Percentiles rank a stretch among this genome's conserved stretches.
phyloP scores from a whole-genome alignment of 2,888 invertebrate species.

The Julus scandinavius region DNA sequence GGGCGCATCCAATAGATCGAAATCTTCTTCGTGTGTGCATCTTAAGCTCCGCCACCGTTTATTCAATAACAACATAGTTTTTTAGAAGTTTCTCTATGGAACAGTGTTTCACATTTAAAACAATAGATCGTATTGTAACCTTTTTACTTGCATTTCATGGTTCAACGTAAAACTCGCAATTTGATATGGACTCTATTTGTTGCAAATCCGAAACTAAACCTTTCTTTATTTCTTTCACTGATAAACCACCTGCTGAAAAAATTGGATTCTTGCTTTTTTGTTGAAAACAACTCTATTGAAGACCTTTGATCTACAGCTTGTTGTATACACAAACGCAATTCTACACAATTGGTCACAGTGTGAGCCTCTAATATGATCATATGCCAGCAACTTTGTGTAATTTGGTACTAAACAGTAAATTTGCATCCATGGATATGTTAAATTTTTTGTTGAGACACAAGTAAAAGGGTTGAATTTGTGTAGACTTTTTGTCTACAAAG shows the following conservation, averaged over 20 bases:
- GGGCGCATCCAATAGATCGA: background rate
- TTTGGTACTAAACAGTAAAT: too few species aligned
- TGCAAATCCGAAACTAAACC: background rate
- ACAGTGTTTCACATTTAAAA: constrained; percentile 10
- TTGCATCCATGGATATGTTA: too few species aligned
- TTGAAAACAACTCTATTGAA: too few species aligned
- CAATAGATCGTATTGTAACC: background rate
- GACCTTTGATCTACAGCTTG: too few species aligned
- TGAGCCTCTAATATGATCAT: too few species aligned
- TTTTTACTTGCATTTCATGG: background rate
- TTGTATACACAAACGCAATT: too few species aligned
- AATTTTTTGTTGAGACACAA: too few species aligned
- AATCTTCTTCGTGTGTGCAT: background rate
- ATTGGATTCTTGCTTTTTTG: too few species aligned
- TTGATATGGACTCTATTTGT: background rate
- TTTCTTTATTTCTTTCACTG: background rate
- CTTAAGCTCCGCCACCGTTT: background rate
- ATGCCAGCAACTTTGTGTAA: too few species aligned
- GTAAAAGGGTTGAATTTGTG: too few species aligned
- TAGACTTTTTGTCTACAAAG: too few species aligned
- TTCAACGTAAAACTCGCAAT: background rate
- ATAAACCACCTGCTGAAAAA: background rate
- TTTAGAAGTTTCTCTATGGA: background rate
- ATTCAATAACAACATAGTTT: background rate
- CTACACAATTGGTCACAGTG: too few species aligned